These are phyloP conservation scores for Dolichoris vasculosae DNA, from an alignment of 1,140 invertebrate genomes.

Conservation along the genomic window DNA sequence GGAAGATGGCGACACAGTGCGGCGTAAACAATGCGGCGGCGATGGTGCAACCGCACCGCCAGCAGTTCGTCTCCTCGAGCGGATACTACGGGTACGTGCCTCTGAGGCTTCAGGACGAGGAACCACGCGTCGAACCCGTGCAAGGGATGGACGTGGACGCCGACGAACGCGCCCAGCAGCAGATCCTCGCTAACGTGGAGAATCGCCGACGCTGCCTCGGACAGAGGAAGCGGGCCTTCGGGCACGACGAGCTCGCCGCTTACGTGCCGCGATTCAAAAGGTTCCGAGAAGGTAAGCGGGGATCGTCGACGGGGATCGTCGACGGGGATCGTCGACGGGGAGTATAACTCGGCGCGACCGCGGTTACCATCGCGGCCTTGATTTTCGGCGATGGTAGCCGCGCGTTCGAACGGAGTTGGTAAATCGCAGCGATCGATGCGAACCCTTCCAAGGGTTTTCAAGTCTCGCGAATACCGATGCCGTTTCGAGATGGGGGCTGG, in stretches of 20 bases:
- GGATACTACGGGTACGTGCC: slow-evolving; percentile 65
- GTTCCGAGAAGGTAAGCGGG: slow-evolving; percentile 34
- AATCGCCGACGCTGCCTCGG: neutral
- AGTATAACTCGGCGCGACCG: neutral
- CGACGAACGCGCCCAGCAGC: neutral
- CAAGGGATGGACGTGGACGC: slow-evolving; percentile 26
- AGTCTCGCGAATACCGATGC: no score
- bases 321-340: neutral
- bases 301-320: neutral
- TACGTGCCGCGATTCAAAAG: slow-evolving; percentile 24
- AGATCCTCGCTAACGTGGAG: neutral
- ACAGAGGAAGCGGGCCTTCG: slow-evolving; percentile 29
- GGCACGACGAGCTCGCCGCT: slow-evolving; percentile 7
- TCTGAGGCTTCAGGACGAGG: slow-evolving; percentile 25
- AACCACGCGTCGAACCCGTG: neutral
- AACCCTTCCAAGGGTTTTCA: no score
- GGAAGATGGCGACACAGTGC: slow-evolving; percentile 58
- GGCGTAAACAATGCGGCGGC: slow-evolving; percentile 47
- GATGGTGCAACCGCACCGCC: neutral
- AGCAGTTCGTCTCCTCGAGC: slow-evolving; percentile 63
- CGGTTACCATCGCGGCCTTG: neutral
- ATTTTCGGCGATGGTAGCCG: no score
- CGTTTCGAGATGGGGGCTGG: no score
- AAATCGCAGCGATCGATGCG: no score
- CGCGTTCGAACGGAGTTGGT: no score